Percentiles rank a stretch among this genome's conserved stretches.
Conservation (phyloP, 2,797 vertebrate genomes). For the Danio tinwini region DNA sequence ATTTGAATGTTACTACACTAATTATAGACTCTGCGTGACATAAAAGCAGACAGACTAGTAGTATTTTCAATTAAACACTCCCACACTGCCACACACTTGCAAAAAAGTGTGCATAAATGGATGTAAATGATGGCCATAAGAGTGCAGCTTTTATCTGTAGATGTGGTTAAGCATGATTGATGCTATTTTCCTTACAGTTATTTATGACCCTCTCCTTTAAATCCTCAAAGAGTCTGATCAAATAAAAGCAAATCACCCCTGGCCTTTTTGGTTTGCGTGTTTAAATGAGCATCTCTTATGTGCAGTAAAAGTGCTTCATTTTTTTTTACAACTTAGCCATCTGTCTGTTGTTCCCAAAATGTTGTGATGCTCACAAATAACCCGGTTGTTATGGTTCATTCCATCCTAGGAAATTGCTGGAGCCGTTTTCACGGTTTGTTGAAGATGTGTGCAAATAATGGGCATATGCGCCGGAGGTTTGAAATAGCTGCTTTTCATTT, state of each 20-base stretch:
- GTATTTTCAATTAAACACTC: slow-evolving; percentile 5
- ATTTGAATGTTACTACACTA: neutral
- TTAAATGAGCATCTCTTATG: slow-evolving; percentile 29
- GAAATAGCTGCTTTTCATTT: slow-evolving; percentile 25
- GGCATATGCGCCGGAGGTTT: neutral
- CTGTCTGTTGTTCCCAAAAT: slow-evolving; percentile 33
- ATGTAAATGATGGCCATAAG: slow-evolving; percentile 57
- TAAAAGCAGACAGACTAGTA: slow-evolving; percentile 13
- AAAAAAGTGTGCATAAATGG: slow-evolving; percentile 58
- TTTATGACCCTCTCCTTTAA: slow-evolving; percentile 57
- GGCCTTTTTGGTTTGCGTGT: slow-evolving; percentile 49
- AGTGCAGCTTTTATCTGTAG: slow-evolving; percentile 55
- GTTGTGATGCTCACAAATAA: slow-evolving; percentile 57
- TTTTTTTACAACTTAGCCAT: slow-evolving; percentile 33
- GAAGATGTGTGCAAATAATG: slow-evolving; percentile 43
- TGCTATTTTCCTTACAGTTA: slow-evolving; percentile 58
- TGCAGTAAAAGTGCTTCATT: neutral
- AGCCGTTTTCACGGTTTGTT: slow-evolving; percentile 42
- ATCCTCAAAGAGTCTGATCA: slow-evolving; percentile 50
- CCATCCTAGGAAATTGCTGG: slow-evolving; percentile 31
- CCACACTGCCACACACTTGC: neutral
- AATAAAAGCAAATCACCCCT: slow-evolving; percentile 50
- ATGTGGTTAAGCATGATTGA: slow-evolving; percentile 63
- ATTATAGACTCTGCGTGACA: slow-evolving; percentile 26
- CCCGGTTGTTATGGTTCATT: slow-evolving; percentile 54